Evolutionary conservation across 2,113 vertebrate genomes (phyloP).

Genomic region (Oxyruncus cristatus): DNA sequence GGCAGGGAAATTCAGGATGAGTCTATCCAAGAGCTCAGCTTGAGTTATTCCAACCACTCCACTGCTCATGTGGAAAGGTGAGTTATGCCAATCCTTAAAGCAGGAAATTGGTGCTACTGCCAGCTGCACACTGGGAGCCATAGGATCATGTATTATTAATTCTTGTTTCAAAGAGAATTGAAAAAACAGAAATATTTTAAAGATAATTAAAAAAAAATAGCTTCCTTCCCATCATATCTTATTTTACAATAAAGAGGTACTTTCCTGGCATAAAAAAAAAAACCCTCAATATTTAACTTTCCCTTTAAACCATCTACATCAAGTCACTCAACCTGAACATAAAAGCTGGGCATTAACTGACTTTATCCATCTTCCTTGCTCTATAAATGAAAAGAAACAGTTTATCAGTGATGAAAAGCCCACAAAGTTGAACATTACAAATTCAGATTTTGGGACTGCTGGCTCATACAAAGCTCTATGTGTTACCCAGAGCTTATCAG

Average conservation of each 20-base stretch:
- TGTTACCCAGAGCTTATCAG: background rate
- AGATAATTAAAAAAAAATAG: background rate
- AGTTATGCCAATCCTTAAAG: background rate
- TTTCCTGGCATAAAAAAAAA: background rate
- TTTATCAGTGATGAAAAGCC: background rate
- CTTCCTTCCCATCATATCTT: background rate
- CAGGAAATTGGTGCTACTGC: background rate
- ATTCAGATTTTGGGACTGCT: background rate
- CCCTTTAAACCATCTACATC: background rate
- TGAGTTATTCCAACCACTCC: background rate
- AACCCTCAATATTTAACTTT: background rate
- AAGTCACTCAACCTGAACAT: background rate
- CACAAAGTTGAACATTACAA: background rate
- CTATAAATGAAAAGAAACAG: background rate
- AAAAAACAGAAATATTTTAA: background rate
- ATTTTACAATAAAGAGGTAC: background rate
- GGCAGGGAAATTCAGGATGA: background rate
- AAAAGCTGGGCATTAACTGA: constrained; percentile 1
- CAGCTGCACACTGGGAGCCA: background rate
- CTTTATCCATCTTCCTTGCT: background rate
- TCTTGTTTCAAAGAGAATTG: background rate
- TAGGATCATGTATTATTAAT: background rate
- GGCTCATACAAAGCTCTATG: background rate
- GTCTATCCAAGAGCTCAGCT: background rate
- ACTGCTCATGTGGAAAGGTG: background rate